Conservation (phyloP, 1,140 invertebrate genomes). For the Drosophila parabipectinata region DNA sequence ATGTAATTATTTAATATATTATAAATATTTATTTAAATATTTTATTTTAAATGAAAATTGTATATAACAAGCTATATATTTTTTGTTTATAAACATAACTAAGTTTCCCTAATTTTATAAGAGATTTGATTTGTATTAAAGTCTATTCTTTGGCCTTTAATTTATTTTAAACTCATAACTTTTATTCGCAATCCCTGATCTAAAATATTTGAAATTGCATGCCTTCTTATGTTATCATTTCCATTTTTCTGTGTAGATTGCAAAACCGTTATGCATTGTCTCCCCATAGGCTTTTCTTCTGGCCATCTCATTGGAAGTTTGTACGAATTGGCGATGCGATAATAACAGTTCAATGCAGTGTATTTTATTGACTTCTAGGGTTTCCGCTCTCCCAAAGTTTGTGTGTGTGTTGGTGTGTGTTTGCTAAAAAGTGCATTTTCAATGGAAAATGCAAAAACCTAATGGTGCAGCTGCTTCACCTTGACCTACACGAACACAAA, state of each 20-base stretch:
- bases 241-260: not conserved
- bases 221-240: too few species aligned
- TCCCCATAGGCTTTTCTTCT: not conserved
- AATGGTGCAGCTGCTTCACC: conserved; percentile 50
- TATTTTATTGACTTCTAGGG: conserved; percentile 44
- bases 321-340: not conserved
- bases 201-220: too few species aligned
- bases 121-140: too few species aligned
- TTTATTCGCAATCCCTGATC: too few species aligned
- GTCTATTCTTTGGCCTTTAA: too few species aligned
- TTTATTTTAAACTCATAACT: too few species aligned
- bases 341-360: not conserved
- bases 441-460: conserved; percentile 48
- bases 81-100: too few species aligned
- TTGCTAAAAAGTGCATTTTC: conserved; percentile 17
- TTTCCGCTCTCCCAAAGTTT: conserved; percentile 25
- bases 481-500: conserved; percentile 45
- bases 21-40: too few species aligned
- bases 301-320: not conserved
- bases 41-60: too few species aligned
- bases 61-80: too few species aligned
- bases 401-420: conserved; percentile 8
- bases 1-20: too few species aligned
- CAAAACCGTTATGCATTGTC: not conserved
- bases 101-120: too few species aligned